Evolutionary conservation across 1,140 invertebrate species (phyloP), one percentile per base, ranked within the genome.

Genomic region (Sinella curviseta): DNA sequence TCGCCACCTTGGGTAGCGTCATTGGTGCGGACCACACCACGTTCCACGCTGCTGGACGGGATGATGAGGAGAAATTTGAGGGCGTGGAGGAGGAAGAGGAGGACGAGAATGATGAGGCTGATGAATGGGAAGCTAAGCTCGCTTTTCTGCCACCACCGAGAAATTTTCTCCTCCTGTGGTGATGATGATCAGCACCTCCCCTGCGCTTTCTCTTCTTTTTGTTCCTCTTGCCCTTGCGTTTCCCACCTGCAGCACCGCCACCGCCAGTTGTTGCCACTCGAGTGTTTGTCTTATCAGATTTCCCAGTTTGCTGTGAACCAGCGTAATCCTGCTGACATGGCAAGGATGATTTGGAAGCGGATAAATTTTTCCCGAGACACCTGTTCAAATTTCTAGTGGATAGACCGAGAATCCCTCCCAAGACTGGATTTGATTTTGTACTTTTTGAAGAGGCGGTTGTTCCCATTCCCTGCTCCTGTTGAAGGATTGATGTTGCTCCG

Each of bases 1-100:
- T 76, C 34, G 84, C 80, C 14, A 87, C 85, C 82, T 87, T 85
- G 17, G 86, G 82, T n/a, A 89, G 83, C 1, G 85, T 85, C 76
- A 89, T 86, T 1, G 86, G 85, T 1, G 87, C 86, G 4, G 89
- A 89, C 88, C 89, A 90, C 0, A 86, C 85, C 17, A 90, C 86
- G 0, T 86, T 79, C 83, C 83, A 83, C 8, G 76, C 2, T 2
- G 76, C 8, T 84, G 78, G 84, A 82, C 31, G 57, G 2, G 12
- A 14, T 74, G 70, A 20, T 36, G 17, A 48, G 16, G 24, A 65
- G 57, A 12, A n/a, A 8, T 4, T 16, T 4, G 16, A 4, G 4
- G 3, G 26, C 57, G 57, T n/a, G 16, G 26, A n/a, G 2, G 26
- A 30, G 4, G 26, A 30, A 2, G 65, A 70, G 2, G 8, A 4